Percentiles rank a stretch among this genome's conserved stretches.
These are phyloP conservation scores for Daphoenositta chrysoptera DNA, from an alignment of 2,113 vertebrate species.

Conservation along the genomic window DNA sequence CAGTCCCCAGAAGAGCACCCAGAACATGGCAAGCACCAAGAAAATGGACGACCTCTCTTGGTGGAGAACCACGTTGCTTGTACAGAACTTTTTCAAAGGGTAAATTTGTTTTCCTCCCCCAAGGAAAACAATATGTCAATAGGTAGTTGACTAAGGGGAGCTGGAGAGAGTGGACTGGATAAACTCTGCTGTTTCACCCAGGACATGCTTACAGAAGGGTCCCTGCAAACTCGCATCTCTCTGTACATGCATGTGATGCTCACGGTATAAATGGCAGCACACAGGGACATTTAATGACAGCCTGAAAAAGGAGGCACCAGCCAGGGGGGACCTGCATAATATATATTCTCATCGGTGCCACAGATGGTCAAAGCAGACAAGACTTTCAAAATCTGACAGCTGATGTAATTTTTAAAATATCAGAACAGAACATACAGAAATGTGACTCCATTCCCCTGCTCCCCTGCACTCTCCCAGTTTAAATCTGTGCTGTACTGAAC, in stretches of 20 bases:
- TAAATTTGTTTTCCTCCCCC: neutral
- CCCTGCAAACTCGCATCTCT: neutral
- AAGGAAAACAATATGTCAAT: neutral
- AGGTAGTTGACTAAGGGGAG: neutral
- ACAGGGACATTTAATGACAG: neutral
- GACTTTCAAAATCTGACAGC: neutral
- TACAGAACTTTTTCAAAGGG: neutral
- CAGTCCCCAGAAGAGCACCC: neutral
- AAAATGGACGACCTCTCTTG: neutral
- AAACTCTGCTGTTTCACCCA: neutral
- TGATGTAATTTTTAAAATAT: constrained; percentile 11
- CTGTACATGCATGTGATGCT: neutral
- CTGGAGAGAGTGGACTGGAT: neutral
- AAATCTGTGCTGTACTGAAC: neutral
- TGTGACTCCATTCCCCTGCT: neutral
- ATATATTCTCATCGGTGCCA: neutral
- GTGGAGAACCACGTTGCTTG: rapidly evolving
- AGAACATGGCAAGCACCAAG: neutral
- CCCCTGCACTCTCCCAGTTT: neutral
- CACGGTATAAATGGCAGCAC: neutral
- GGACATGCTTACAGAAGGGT: neutral
- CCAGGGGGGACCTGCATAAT: neutral
- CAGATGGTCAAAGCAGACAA: neutral
- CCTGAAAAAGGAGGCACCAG: neutral
- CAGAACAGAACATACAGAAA: neutral